Evolutionary conservation across 2,888 invertebrate species (phyloP).

Genomic region (Trachelus iudaicus): DNA sequence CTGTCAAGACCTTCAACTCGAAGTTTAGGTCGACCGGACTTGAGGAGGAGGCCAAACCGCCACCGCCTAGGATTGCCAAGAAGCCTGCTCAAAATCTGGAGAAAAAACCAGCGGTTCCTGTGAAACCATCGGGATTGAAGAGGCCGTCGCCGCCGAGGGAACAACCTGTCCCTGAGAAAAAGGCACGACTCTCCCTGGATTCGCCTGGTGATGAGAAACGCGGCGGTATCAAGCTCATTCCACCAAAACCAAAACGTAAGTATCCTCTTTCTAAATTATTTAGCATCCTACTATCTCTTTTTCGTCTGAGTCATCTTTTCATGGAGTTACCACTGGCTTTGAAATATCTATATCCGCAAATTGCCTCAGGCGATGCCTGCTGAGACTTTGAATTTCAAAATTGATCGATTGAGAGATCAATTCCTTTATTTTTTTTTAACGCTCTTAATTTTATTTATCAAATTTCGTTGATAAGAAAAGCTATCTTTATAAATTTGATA

Average conservation of each 20-base stretch:
- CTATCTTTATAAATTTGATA: not conserved
- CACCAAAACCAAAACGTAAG: conserved; percentile 93
- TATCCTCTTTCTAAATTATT: conserved; percentile 60
- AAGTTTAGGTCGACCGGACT: conserved; percentile 93
- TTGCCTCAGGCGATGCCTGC: no score
- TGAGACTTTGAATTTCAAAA: not conserved
- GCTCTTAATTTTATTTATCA: not conserved
- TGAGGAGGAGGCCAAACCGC: conserved; percentile 88
- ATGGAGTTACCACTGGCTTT: not conserved
- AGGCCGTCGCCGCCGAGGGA: conserved; percentile 64
- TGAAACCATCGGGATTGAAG: conserved; percentile 67
- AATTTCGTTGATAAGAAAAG: not conserved
- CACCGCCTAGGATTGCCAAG: conserved; percentile 77
- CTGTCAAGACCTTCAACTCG: conserved; percentile 91
- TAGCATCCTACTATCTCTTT: conserved; percentile 20
- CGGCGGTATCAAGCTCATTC: conserved; percentile 86
- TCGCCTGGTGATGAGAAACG: conserved; percentile 73
- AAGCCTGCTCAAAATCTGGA: conserved; percentile 61
- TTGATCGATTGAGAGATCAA: not conserved
- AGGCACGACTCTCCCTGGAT: conserved; percentile 70
- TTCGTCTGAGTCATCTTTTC: not conserved
- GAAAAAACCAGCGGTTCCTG: conserved; percentile 61
- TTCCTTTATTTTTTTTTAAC: not conserved
- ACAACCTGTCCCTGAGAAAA: conserved; percentile 74
- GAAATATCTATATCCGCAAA: not conserved